Evolutionary conservation across 2,113 vertebrate genomes (phyloP), one percentile per base, ranked within the genome.

Genomic region (Scomber colias): DNA sequence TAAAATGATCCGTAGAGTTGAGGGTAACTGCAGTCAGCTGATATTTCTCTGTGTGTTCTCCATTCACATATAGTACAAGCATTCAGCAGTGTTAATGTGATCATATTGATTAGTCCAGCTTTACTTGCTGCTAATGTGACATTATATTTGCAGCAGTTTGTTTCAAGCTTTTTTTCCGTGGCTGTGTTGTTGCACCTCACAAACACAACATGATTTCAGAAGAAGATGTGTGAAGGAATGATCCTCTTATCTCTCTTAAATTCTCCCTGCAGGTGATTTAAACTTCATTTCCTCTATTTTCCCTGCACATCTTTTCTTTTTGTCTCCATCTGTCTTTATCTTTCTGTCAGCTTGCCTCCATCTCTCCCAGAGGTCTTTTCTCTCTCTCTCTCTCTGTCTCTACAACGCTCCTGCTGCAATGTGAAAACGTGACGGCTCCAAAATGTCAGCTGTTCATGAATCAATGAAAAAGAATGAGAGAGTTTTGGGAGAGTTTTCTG

Each of bases 401-500:
- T 10, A 8, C 64, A 56, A 50, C 54, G 45, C 56, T 51, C 51
- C 51, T n/a, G 48, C 56, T 14, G 17, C 71, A 4, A 11, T 35
- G 69, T 63, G 51, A 46, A 74, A 74, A 64, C 46, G 69, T 64
- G 49, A 3, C 53, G 48, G 49, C 73, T 77, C 50, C 56, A 71
- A 83, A 85, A 85, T 59, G 68, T 73, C 72, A 75, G 45, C 68
- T n/a, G 59, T 46, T 84, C 49, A 13, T 51, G 63, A 85, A 79
- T 80, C 82, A 77, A 65, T 49, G 13, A 76, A 69, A 75, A 64
- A n/a, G 60, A 69, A 59, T 11, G 27, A 5, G 3, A 35, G 75
- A 49, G 24, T 71, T 66, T 60, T 31, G 13, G 62, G 49, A 21
- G 49, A 64, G 69, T 79, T 69, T 69, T 27, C 24, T 27, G 24